Evolutionary conservation across 2,113 vertebrate species (phyloP).

Genomic region (Rhipidura dahli): DNA sequence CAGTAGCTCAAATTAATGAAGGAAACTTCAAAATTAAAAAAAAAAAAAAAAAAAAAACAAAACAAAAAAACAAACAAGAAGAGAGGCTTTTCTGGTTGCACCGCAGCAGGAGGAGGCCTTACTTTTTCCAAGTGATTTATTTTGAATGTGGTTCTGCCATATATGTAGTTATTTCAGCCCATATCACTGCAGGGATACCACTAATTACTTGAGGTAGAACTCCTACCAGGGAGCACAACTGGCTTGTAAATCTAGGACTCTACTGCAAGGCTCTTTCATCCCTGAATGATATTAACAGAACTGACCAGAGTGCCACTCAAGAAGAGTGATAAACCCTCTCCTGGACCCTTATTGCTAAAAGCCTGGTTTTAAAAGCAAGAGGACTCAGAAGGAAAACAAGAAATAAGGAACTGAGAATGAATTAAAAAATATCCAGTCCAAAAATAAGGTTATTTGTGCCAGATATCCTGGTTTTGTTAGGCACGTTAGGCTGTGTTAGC

Average conservation of each 20-base stretch:
- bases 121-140: background rate
- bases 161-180: background rate
- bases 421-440: background rate
- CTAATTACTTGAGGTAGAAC: background rate
- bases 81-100: background rate
- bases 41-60: background rate
- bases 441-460: background rate
- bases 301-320: background rate
- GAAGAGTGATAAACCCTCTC: background rate
- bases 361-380: background rate
- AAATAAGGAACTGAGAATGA: background rate
- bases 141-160: background rate
- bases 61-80: background rate
- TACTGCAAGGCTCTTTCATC: background rate
- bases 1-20: slow-evolving; percentile 12
- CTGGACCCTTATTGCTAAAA: background rate
- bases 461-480: background rate
- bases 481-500: background rate
- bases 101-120: background rate
- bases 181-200: background rate
- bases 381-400: background rate
- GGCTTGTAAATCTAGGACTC: background rate
- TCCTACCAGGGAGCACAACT: background rate
- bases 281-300: background rate
- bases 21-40: background rate